These are phyloP conservation scores for Ooceraea biroi DNA, from an alignment of 1,140 invertebrate species.

Conservation along the genomic window DNA sequence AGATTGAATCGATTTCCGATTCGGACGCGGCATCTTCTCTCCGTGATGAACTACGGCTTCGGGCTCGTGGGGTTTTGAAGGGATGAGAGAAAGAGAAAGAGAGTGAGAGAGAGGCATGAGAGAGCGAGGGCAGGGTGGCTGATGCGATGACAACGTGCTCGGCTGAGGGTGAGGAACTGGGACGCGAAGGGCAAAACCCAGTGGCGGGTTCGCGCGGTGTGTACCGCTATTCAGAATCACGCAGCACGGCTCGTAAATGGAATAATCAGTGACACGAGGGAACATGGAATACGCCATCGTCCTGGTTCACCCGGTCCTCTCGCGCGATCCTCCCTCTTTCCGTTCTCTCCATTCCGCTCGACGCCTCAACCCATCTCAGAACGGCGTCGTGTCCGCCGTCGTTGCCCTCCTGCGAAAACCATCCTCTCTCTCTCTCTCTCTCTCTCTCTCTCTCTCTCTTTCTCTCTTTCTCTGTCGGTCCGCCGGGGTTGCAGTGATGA, in stretches of 20 bases:
- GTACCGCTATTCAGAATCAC: conserved; percentile 81
- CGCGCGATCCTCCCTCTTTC: conserved; percentile 59
- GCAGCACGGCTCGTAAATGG: conserved; percentile 80
- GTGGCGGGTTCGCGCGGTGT: conserved; percentile 65
- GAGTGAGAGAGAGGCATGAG: background rate
- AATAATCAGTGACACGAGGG: conserved; percentile 84
- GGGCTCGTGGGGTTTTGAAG: conserved; percentile 39
- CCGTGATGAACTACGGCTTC: conserved; percentile 22
- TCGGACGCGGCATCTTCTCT: conserved; percentile 58
- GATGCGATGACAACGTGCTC: conserved; percentile 42
- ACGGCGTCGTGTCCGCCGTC: conserved; percentile 43
- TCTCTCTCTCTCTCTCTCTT: conserved; percentile 14
- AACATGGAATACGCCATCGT: conserved; percentile 78
- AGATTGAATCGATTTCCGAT: conserved; percentile 73
- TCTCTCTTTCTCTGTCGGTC: conserved; percentile 60
- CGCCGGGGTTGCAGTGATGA: conserved; percentile 77
- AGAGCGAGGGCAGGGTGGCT: conserved; percentile 37
- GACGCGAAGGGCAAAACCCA: conserved; percentile 52
- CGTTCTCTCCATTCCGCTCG: conserved; percentile 68
- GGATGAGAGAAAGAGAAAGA: conserved; percentile 30
- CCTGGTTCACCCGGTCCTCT: conserved; percentile 47
- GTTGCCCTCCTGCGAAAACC: conserved; percentile 72
- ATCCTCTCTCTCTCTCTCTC: conserved; percentile 30
- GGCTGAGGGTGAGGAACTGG: conserved; percentile 33
- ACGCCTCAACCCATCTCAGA: conserved; percentile 47